Evolutionary conservation across 2,113 vertebrate species (phyloP).

Genomic region (Synchiropus splendidus): DNA sequence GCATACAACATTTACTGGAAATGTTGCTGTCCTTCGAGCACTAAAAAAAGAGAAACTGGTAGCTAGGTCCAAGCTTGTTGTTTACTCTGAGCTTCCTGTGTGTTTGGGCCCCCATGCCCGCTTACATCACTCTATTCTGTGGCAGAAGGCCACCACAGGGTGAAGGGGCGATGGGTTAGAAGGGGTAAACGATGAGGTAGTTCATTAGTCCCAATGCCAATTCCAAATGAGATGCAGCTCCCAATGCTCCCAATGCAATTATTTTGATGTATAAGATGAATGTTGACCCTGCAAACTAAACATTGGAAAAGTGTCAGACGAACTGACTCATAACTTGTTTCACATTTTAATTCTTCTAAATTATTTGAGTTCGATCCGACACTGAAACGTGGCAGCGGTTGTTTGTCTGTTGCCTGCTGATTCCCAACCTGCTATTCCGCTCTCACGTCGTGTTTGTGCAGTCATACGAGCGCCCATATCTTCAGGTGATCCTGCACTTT

Average conservation of each 20-base stretch:
- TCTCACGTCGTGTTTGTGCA: conserved; percentile 26
- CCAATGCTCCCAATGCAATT: no score
- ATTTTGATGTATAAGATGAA: no score
- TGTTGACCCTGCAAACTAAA: no score
- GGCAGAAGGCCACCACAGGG: conserved; percentile 37
- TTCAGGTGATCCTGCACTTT: conserved; percentile 20
- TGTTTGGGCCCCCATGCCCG: conserved; percentile 52
- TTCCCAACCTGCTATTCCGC: conserved; percentile 42
- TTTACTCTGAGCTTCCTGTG: conserved; percentile 65
- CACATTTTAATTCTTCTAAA: no score
- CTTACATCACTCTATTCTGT: conserved; percentile 64
- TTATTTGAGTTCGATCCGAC: not conserved
- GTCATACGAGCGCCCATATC: conserved; percentile 17
- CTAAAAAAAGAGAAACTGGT: conserved; percentile 23
- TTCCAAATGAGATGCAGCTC: conserved; percentile 56
- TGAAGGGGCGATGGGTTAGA: conserved; percentile 28
- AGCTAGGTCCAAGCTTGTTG: conserved; percentile 40
- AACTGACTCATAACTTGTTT: no score
- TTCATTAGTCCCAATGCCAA: conserved; percentile 46
- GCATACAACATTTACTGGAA: no score
- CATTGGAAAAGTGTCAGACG: no score
- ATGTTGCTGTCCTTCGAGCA: not conserved
- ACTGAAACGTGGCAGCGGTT: conserved; percentile 11
- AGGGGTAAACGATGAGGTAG: conserved; percentile 56
- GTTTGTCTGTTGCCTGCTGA: conserved; percentile 42